Base-by-base conservation (phyloP, 2,113 vertebrate genomes). In the Etheostoma spectabile region DNA sequence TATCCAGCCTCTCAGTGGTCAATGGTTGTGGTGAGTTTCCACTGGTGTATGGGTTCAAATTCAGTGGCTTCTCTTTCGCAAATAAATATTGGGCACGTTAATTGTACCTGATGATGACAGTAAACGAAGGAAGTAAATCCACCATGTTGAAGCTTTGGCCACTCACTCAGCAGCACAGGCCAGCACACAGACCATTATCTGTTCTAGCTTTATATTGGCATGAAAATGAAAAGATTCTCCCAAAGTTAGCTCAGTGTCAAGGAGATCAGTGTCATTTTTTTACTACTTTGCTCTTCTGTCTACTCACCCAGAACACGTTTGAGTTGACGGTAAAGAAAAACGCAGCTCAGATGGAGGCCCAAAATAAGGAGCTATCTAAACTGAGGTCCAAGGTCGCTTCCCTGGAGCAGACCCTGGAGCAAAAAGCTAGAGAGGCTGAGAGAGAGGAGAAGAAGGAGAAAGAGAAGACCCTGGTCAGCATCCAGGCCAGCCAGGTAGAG, bases 271-370 rank as follows among this genome's bases (percentile, higher is more conserved):
- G n/a, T 51, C 45, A 35, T 62, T 5, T 0, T 70, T 24, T 82
- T 12, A 57, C 27, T 18, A 13, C 49, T 77, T 33, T 53, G 8
- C 48, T 79, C 45, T 60, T 67, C 61, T 84, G 21, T 74, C n/a
- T 64, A 4, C 79, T 80, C 48, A 76, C 85, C 62, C 86, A 98
- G 98, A 96, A 95, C 81, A 95, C 86, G 52, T 93, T 78, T 52
- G 93, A 96, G 4, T 52, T 91, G 30, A 94, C 95, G 67, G 77
- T 96, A 63, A 94, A 88, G 80, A 93, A 97, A 83, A 96, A 95
- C 33, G 61, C 93, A 52, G 80, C 92, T 56, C 93, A 96, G 85
- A 79, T 95, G 67, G 92, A 74, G 56, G 83, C 88, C 74, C 96
- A 96, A 81, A 96, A 87, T 80, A 68, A 91, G 56, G 88, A 95